Evolutionary conservation across 64 coral and sea anemone genomes (phyloP).

Genomic region (Orbicella faveolata): DNA sequence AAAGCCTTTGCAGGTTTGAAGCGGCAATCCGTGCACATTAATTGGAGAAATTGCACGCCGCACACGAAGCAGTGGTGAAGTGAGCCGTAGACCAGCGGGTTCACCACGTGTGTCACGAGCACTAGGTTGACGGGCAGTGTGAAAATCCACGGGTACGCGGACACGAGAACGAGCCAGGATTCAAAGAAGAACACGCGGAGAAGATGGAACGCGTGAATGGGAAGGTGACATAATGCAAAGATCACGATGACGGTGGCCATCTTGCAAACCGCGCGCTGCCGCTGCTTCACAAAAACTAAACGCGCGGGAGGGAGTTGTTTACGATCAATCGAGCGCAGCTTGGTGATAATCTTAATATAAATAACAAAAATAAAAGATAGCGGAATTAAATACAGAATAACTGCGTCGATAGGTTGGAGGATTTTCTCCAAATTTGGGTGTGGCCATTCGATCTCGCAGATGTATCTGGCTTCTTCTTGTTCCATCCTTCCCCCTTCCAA

Average conservation of each 20-base stretch:
- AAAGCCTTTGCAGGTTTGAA: neutral
- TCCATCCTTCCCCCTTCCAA: neutral
- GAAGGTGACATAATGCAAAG: constrained; percentile 59
- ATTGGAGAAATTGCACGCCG: neutral
- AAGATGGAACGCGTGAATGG: constrained; percentile 52
- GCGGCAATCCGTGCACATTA: neutral
- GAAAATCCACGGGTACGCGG: constrained; percentile 51
- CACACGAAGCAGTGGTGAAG: constrained; percentile 21
- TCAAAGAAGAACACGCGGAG: constrained; percentile 53
- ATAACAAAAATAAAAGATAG: constrained; percentile 42
- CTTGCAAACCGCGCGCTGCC: neutral
- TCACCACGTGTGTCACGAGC: constrained; percentile 41
- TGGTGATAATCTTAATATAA: constrained; percentile 57
- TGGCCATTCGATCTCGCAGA: constrained; percentile 61
- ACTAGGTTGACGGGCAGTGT: constrained; percentile 38
- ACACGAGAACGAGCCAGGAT: constrained; percentile 30
- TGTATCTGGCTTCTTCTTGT: neutral
- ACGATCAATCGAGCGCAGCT: constrained; percentile 22
- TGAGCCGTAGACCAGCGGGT: constrained; percentile 59
- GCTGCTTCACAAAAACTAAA: constrained; percentile 4
- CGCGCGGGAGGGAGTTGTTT: constrained; percentile 14
- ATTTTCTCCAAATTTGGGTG: constrained; percentile 44
- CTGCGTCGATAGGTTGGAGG: constrained; percentile 58
- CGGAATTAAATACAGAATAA: constrained; percentile 43
- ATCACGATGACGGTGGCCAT: constrained; percentile 37